Percentiles rank a stretch among this genome's conserved stretches.
Evolutionary conservation across 2,888 invertebrate genomes (phyloP).

Genomic region (Harpalus rubripes): DNA sequence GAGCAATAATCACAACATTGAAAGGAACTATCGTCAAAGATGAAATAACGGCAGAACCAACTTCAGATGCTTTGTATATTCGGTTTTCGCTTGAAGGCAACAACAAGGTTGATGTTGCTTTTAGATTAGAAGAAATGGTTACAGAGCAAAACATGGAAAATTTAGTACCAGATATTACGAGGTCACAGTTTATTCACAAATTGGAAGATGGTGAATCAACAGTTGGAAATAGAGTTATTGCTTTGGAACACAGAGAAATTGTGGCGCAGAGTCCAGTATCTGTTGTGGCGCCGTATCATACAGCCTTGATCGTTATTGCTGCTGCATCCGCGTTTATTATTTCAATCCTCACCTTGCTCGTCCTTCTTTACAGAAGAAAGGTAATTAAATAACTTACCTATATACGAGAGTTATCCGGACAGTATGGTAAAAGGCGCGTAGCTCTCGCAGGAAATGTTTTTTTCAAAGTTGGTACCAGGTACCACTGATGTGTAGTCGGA

Average conservation of each 20-base stretch:
- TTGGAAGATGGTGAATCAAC: constrained; percentile 75
- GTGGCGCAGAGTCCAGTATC: constrained; percentile 84
- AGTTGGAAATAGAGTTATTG: constrained; percentile 76
- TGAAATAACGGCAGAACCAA: constrained; percentile 79
- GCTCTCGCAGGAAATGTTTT: too few relatives aligned
- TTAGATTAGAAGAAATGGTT: constrained; percentile 88
- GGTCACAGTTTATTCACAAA: constrained; percentile 82
- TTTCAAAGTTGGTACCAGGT: too few relatives aligned
- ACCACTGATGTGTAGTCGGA: too few relatives aligned
- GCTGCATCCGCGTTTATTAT: constrained; percentile 90
- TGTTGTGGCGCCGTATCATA: constrained; percentile 86
- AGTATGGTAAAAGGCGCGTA: too few relatives aligned
- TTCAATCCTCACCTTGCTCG: constrained; percentile 86
- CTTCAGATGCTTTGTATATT: constrained; percentile 79
- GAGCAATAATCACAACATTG: constrained; percentile 77
- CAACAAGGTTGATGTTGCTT: constrained; percentile 88
- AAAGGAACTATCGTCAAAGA: constrained; percentile 77
- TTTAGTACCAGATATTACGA: constrained; percentile 82
- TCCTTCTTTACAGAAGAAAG: constrained; percentile 86
- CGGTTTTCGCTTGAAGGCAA: constrained; percentile 85
- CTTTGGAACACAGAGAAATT: constrained; percentile 84
- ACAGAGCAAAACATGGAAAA: constrained; percentile 78
- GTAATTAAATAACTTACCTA: constrained; percentile 73
- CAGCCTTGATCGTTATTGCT: constrained; percentile 87
- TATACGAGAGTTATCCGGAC: too few relatives aligned